Evolutionary conservation across 1,140 invertebrate species (phyloP).

Genomic region (Polypedilum vanderplanki): DNA sequence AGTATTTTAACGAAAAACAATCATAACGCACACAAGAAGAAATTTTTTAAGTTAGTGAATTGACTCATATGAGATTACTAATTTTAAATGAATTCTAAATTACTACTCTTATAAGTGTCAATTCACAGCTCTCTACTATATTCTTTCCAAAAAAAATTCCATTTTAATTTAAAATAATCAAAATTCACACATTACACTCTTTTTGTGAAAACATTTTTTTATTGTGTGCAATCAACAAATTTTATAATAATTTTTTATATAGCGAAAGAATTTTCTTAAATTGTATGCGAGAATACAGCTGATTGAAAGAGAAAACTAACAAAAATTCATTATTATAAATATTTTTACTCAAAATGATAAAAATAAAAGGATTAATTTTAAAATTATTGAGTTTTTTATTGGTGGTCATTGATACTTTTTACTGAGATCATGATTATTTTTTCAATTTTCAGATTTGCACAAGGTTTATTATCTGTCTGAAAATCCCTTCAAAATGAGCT

Average conservation of each 20-base stretch:
- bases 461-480: no score
- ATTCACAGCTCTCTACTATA: neutral
- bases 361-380: constrained; percentile 17
- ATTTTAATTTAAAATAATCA: neutral
- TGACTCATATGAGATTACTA: neutral
- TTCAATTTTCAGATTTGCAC: no score
- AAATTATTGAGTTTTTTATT: neutral
- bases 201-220: neutral
- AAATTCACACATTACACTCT: neutral
- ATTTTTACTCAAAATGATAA: constrained; percentile 15
- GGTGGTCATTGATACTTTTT: neutral
- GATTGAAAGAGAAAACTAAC: neutral
- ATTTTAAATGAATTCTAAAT: neutral
- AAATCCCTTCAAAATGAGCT: no score
- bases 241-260: neutral
- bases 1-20: neutral
- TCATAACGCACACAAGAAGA: constrained; percentile 4
- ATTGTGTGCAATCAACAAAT: neutral
- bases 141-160: constrained; percentile 8
- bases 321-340: constrained; percentile 14
- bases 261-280: neutral
- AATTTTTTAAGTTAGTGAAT: neutral
- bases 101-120: neutral
- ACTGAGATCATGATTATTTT: no score
- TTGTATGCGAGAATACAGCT: neutral